phyloP scores from a whole-genome alignment of 2,113 vertebrate species.

The Marmota monax region DNA sequence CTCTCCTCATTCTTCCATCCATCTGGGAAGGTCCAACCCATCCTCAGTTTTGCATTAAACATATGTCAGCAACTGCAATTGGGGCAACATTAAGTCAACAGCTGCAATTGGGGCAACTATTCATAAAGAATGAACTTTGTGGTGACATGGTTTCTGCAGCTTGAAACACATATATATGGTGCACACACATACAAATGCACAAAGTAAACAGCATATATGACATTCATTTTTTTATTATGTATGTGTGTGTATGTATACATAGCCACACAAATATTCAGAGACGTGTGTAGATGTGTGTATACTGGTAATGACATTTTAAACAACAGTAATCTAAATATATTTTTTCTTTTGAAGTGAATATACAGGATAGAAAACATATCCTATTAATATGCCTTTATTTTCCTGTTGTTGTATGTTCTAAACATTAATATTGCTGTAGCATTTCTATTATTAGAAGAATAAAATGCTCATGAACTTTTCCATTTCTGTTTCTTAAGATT shows the following conservation, averaged over 20 bases:
- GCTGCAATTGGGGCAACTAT: background rate
- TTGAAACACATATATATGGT: background rate
- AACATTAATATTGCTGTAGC: background rate
- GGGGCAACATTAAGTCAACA: background rate
- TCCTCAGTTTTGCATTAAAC: background rate
- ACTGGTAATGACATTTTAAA: constrained; percentile 14
- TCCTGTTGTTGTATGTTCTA: background rate
- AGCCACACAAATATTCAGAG: background rate
- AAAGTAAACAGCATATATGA: background rate
- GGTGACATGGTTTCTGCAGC: background rate
- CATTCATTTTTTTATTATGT: background rate
- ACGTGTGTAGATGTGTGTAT: background rate
- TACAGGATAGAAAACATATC: background rate
- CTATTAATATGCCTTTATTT: background rate
- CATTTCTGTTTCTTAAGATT: background rate
- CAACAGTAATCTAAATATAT: background rate
- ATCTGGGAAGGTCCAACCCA: background rate
- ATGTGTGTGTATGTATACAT: background rate
- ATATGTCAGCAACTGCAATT: background rate
- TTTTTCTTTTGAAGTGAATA: background rate
- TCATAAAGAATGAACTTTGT: background rate
- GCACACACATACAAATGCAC: background rate
- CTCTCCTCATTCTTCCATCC: background rate
- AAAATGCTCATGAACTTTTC: constrained; percentile 9
- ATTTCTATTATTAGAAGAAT: background rate